These are phyloP conservation scores for Trachelus tabidus DNA, from an alignment of 2,888 invertebrate species.

Conservation along the genomic window DNA sequence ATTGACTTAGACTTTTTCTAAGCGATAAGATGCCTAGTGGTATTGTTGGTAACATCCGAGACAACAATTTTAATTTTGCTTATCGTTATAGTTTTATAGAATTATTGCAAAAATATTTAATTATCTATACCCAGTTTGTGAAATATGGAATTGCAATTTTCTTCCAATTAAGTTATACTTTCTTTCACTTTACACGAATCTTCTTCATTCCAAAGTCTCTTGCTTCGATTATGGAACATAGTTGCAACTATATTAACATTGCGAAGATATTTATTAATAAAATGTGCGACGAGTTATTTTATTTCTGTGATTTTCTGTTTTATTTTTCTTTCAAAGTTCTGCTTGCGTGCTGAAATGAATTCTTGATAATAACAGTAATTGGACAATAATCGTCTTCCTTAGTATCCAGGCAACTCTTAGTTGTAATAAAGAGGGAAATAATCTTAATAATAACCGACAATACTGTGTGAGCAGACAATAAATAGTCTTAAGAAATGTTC, in stretches of 20 bases:
- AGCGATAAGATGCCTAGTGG: conserved; percentile 42
- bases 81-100: background rate
- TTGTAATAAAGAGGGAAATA: conserved; percentile 33
- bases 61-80: conserved; percentile 12
- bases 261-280: background rate
- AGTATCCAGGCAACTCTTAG: conserved; percentile 62
- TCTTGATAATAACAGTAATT: conserved; percentile 28
- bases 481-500: conserved; percentile 60
- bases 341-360: conserved; percentile 7
- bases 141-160: background rate
- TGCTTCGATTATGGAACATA: background rate
- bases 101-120: background rate
- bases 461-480: conserved; percentile 66
- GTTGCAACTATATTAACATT: background rate
- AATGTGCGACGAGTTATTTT: background rate
- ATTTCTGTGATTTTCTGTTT: background rate
- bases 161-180: background rate
- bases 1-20: conserved; percentile 48
- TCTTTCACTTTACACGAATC: background rate
- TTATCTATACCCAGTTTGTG: background rate
- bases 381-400: conserved; percentile 55
- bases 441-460: conserved; percentile 61
- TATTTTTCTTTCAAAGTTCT: conserved; percentile 7
- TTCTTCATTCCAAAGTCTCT: background rate
- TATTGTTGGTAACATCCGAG: conserved; percentile 49